phyloP scores from a whole-genome alignment of 2,888 invertebrate genomes.

The Punctoribates punctum region DNA sequence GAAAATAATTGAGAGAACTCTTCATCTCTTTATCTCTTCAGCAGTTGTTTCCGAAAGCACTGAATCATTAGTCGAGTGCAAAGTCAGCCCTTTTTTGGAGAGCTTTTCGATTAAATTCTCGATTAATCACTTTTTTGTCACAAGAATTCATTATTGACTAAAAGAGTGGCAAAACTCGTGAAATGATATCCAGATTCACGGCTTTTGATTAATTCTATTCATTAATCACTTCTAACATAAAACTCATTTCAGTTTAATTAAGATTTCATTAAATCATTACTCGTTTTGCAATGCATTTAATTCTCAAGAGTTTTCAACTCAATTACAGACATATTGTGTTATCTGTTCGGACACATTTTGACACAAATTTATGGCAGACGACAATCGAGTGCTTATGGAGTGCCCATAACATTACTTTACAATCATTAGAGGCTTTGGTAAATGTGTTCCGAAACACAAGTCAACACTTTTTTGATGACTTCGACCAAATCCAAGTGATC shows the following conservation, averaged over 20 bases:
- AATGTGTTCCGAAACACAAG: conserved; percentile 29
- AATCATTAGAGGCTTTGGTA: background rate
- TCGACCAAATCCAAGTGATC: conserved; percentile 31
- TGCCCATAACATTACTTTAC: background rate
- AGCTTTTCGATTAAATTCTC: no score
- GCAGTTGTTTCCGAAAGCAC: no score
- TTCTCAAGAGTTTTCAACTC: background rate
- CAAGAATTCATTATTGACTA: no score
- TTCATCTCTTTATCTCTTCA: no score
- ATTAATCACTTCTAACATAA: background rate
- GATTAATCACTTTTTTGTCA: no score
- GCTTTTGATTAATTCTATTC: no score
- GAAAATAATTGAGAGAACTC: no score
- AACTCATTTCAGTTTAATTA: background rate
- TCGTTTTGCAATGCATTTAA: no score
- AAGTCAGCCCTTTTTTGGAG: no score
- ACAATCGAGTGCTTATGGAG: conserved; percentile 17
- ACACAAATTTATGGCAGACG: conserved; percentile 19
- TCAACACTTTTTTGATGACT: conserved; percentile 37
- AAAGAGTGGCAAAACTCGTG: no score
- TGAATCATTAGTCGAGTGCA: no score
- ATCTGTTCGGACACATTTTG: conserved; percentile 17
- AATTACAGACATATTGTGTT: background rate
- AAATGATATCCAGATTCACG: no score
- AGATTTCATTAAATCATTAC: conserved; percentile 6